Base-by-base conservation (phyloP, 2,113 vertebrate species). In the Jacana jacana region DNA sequence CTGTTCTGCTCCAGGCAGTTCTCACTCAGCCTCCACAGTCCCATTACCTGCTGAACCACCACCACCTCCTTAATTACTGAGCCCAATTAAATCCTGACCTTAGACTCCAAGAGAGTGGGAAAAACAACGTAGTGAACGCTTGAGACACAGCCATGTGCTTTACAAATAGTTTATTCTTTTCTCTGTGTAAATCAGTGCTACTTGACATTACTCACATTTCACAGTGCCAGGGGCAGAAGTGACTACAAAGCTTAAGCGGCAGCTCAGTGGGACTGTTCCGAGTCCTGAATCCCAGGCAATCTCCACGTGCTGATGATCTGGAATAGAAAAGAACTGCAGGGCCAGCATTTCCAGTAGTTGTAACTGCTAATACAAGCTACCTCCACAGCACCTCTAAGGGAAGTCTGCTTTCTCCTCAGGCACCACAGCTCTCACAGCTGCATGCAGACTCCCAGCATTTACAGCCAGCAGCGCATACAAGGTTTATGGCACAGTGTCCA, bases 141-240 rank as follows among this genome's bases (percentile, higher is more conserved):
- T 46, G 64, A 85, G 66, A 40, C 80, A 84, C 2, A 24, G 44
- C 37, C 18, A 42, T 8, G 40, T 79, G 83, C 77, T 96, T 92
- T 57, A 87, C 11, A 91, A 95, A 95, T 94, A 33, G 63, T 97
- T 96, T 95, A 97, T 97, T 96, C 40, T 89, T 78, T 31, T 66
- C 52, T 95, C 40, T 61, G 86, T 94, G 92, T 49, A 82, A 82
- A 93, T 94, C 57, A 80, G 57, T 58, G 49, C 19, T 92, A 75
- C 28, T 92, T 72, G 57, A 75, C 61, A 52, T 81, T 79, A 86
- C 86, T 90, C 73, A 86, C 88, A 76, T 89, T 93, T 95, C 91
- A 88, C 65, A 81, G 92, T 93, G 93, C 77, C 87, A 13, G 61
- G 65, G 44, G 31, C 52, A 95, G 79, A 65, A 89, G n/a, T 78